These are phyloP conservation scores for Saccopteryx leptura DNA, from an alignment of 2,113 vertebrate species.

Conservation along the genomic window DNA sequence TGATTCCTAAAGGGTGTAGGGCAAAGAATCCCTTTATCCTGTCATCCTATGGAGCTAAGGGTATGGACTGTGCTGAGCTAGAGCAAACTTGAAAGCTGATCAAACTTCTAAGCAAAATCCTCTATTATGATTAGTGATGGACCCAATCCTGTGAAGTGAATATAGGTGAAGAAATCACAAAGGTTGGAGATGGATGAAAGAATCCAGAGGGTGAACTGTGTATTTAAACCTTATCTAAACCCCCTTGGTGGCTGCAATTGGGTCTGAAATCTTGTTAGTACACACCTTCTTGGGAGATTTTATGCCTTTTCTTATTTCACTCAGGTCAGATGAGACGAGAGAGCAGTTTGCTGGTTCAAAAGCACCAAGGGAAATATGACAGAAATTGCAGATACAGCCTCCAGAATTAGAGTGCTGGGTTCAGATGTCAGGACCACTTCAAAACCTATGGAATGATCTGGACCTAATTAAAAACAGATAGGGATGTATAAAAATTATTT, in stretches of 20 bases:
- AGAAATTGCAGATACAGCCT: slow-evolving; percentile 15
- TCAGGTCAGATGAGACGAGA: slow-evolving; percentile 45
- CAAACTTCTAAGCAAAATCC: slow-evolving; percentile 79
- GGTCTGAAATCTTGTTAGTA: slow-evolving; percentile 72
- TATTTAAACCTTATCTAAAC: slow-evolving; percentile 61
- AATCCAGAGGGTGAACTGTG: slow-evolving; percentile 31
- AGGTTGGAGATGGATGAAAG: slow-evolving; percentile 73
- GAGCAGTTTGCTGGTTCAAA: slow-evolving; percentile 56
- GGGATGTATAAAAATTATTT: neutral
- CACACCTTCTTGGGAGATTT: slow-evolving; percentile 65
- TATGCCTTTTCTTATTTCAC: slow-evolving; percentile 59
- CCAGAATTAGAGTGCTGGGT: neutral
- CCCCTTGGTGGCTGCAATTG: slow-evolving; percentile 52
- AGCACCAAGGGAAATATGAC: slow-evolving; percentile 25
- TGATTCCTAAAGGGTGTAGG: slow-evolving; percentile 69
- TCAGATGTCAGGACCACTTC: neutral
- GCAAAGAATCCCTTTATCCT: slow-evolving; percentile 74
- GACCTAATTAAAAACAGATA: slow-evolving; percentile 47
- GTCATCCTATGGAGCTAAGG: slow-evolving; percentile 59
- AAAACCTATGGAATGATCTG: neutral
- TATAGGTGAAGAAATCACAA: slow-evolving; percentile 64
- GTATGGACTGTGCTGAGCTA: slow-evolving; percentile 48
- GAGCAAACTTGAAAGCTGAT: slow-evolving; percentile 77
- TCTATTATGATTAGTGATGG: slow-evolving; percentile 81
- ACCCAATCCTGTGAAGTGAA: slow-evolving; percentile 76